These are phyloP conservation scores for Uropetala carovei DNA, from an alignment of 2,888 invertebrate genomes.

Conservation along the genomic window DNA sequence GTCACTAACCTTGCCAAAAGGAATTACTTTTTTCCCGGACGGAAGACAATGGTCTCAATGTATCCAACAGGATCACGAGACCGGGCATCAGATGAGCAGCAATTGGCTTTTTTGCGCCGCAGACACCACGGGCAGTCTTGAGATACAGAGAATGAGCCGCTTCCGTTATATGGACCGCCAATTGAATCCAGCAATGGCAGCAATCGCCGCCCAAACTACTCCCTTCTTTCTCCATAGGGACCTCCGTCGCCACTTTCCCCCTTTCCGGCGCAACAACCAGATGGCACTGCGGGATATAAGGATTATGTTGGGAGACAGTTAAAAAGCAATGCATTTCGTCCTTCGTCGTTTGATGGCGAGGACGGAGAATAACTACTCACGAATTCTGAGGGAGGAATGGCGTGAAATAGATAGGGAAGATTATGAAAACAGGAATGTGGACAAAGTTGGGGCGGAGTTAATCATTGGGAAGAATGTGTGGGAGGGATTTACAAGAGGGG, in stretches of 20 bases:
- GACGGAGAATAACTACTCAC: too few species aligned
- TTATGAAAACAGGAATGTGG: too few species aligned
- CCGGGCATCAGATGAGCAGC: not conserved
- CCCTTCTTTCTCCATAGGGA: not conserved
- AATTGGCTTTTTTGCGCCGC: constrained; percentile 24
- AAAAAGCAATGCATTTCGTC: constrained; percentile 18
- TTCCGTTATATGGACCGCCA: constrained; percentile 25
- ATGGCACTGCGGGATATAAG: not conserved
- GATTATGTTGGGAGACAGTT: not conserved
- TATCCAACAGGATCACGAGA: not conserved
- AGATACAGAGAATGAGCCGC: not conserved
- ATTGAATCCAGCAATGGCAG: constrained; percentile 3
- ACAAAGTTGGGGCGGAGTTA: too few species aligned
- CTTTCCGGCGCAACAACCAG: not conserved
- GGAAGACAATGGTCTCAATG: not conserved
- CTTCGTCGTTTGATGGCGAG: not conserved
- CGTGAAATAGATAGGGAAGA: too few species aligned
- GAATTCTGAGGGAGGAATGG: too few species aligned
- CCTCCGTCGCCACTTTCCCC: not conserved
- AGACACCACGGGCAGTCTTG: constrained; percentile 26
- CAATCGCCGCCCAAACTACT: constrained; percentile 28
- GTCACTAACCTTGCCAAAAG: not conserved
- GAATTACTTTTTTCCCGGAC: not conserved
- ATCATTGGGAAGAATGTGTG: too few species aligned
- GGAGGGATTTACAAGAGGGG: too few species aligned